Base-by-base conservation (phyloP, 2,888 invertebrate species). In the Omphaloscelis lunosa region DNA sequence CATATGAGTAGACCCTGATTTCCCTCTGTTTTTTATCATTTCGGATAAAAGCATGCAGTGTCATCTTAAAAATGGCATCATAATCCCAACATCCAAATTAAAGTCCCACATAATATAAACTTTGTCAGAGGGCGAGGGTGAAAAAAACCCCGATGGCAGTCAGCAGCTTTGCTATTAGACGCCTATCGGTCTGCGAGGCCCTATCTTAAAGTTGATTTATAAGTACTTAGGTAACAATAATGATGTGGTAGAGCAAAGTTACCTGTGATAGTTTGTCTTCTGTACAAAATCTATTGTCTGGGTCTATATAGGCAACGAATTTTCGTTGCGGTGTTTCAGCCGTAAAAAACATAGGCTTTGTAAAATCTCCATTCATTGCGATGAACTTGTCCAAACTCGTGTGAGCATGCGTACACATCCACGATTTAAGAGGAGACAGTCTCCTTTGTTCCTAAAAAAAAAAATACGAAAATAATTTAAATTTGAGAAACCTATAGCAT, bases 181-280 rank as follows among this genome's bases (percentile, higher is more conserved):
- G 8, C 8, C 8, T 75, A 8, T 8, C 3, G 23, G 65, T 45
- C 12, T 23, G 8, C 0, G 17, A 34, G 9, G 5, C 11, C 20
- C 0, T 3, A 76, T 51, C 9, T 29, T 27, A 20, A 27, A 51
- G 29, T 23, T 20, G 8, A 61, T 51, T 29, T 59, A 4, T 7
- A 48, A 45, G 20, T 51, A n/a, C 8, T 8, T 39, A 27, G 34
- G 29, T 34, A 34, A 71, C 8, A 29, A 2, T 58, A 53, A 66
- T 73, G 34, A 74, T 73, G 34, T 23, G 12, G 2, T 66, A 48
- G 81, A 41, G 20, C 4, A 27, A 70, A 63, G 17, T 58, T 85
- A 99, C 99, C 97, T 99, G 99, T 11, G 99, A 99, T 71, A 99
- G 95, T 95, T 99, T 99, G 93, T 99, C 99, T 95, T 99, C 98